These are phyloP conservation scores for Oxyruncus cristatus DNA, from an alignment of 2,113 vertebrate genomes.

Conservation along the genomic window DNA sequence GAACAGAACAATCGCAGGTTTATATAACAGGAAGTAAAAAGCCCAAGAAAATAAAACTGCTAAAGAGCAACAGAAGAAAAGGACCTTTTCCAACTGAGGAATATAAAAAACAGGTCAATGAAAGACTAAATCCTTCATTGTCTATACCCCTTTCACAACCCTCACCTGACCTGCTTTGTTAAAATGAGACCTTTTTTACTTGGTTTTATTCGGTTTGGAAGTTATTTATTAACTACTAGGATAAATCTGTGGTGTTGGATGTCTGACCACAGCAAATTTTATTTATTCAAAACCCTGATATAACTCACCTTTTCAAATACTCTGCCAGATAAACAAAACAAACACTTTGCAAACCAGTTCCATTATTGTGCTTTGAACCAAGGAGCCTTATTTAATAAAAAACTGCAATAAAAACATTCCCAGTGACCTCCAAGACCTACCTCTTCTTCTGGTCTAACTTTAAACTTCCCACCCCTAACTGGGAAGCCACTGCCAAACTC, in stretches of 20 bases:
- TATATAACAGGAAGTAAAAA: background rate
- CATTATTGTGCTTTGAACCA: background rate
- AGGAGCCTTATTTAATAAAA: background rate
- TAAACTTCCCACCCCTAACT: constrained; percentile 87
- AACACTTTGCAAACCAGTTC: background rate
- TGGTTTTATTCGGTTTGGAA: background rate
- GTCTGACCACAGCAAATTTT: background rate
- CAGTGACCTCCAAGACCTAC: constrained; percentile 60
- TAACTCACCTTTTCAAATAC: background rate
- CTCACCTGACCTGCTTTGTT: background rate
- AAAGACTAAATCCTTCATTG: background rate
- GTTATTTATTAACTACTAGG: background rate
- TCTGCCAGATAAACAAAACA: background rate
- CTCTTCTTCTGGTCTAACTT: constrained; percentile 89
- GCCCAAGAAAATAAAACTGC: background rate
- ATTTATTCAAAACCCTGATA: background rate
- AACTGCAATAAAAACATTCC: background rate
- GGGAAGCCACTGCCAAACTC: constrained; percentile 98
- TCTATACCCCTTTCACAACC: background rate
- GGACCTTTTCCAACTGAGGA: background rate
- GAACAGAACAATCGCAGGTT: background rate
- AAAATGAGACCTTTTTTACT: background rate
- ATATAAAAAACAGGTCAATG: background rate
- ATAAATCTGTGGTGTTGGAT: background rate
- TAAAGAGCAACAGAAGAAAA: background rate